Evolutionary conservation across 1,140 invertebrate genomes (phyloP), one percentile per base, ranked within the genome.

Genomic region (Himalopsyche phryganea): DNA sequence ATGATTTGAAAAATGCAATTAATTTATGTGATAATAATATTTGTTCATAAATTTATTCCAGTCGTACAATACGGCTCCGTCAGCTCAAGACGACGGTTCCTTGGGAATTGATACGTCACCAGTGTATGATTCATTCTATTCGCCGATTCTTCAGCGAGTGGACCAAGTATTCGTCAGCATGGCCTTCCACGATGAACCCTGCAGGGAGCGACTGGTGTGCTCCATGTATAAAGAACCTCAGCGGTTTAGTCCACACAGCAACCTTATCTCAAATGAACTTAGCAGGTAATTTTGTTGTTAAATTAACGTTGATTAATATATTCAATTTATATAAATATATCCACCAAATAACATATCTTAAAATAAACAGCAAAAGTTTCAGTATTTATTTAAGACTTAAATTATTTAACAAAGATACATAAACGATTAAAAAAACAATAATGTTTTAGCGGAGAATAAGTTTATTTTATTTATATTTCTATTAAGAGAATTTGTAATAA

Each of bases 221-320:
- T 85, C 84, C 56, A 85, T 92, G 80, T 93, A 92, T 74, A 88
- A 87, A 66, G 87, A 87, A 66, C 90, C 90, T 1, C 70, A 78
- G 18, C 81, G 81, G 57, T 91, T 86, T 66, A 84, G 87, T 58
- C 90, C 90, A 0, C 86, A 91, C 69, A 92, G 90, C 68, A 92
- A 92, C 74, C 78, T 91, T 35, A 79, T 92, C 4, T 92, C 89
- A 14, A 87, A 86, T 56, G 87, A 92, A 70, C 74, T 93, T 10
- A 91, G 89, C 80, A 90, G 89, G 90, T 93, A 76, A 80, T 73
- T n/a, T n/a, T n/a, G n/a, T n/a, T n/a, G n/a, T n/a, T n/a, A n/a
- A n/a, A n/a, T n/a, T n/a, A n/a, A n/a, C n/a, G n/a, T n/a, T n/a
- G n/a, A n/a, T n/a, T n/a, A n/a, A n/a, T n/a, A n/a, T n/a, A n/a